These are phyloP conservation scores for Athrips mouffetella DNA, from an alignment of 2,888 invertebrate genomes.

Conservation along the genomic window DNA sequence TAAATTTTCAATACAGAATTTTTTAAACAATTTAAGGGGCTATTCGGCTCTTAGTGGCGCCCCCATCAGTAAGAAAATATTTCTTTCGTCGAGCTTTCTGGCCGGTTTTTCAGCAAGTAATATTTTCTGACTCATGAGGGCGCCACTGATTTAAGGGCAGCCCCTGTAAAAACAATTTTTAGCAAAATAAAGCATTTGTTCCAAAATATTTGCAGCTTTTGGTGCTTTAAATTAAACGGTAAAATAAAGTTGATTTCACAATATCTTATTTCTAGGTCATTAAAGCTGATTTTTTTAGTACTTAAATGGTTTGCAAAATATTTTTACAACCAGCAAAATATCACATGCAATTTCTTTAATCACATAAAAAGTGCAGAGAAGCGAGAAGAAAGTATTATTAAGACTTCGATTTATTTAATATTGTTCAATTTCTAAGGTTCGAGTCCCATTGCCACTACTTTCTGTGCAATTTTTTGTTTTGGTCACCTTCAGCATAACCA, in stretches of 20 bases:
- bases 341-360: slow-evolving; percentile 45
- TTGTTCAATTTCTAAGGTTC: background rate
- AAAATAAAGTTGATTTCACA: background rate
- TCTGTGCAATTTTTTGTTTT: too few relatives aligned
- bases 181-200: slow-evolving; percentile 23
- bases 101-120: background rate
- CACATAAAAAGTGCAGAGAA: background rate
- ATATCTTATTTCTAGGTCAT: slow-evolving; percentile 34
- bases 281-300: slow-evolving; percentile 57
- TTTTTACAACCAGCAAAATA: slow-evolving; percentile 64
- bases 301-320: slow-evolving; percentile 51
- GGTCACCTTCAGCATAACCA: too few relatives aligned
- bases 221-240: slow-evolving; percentile 1
- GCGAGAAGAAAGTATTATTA: background rate
- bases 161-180: too few relatives aligned
- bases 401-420: background rate
- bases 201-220: slow-evolving; percentile 21
- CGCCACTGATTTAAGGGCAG: too few relatives aligned
- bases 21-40: too few relatives aligned
- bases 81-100: too few relatives aligned
- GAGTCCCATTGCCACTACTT: background rate
- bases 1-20: too few relatives aligned
- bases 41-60: too few relatives aligned
- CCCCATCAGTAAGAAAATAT: too few relatives aligned
- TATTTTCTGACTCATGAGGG: too few relatives aligned